Base-by-base conservation (phyloP, 2,113 vertebrate species). In the Halcyon senegalensis region DNA sequence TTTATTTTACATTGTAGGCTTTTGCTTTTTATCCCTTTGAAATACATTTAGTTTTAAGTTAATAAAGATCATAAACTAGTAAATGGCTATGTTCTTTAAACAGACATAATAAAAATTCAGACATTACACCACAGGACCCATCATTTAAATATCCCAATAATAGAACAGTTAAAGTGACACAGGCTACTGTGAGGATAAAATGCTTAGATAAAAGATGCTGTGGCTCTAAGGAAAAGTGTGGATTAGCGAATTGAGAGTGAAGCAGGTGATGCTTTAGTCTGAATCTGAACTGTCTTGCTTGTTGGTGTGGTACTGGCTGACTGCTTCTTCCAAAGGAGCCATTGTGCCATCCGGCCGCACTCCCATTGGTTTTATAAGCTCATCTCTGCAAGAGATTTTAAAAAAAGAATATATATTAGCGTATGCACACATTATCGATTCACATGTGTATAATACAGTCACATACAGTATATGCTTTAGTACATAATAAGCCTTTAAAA, bases 301-400 rank as follows among this genome's bases (percentile, higher is more conserved):
- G 68, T 97, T 97, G 56, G 94, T 73, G 2, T 97, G 97, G 95
- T 98, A 98, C 73, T 98, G 97, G 75, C 82, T 97, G 75, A 99
- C 97, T 9, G 98, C 98, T 95, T 99, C 99, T 96, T 99, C 99
- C 94, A 99, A 98, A 93, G 99, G 99, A 25, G 99, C 99, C 96
- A 99, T 98, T 66, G 99, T 99, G 89, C 99, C 99, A 20, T 99
- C 99, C 16, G 98, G 98, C 94, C 98, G 98, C 88, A 99, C 99
- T 70, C 99, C 99, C 99, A 99, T 99, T 43, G 99, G 99, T 79
- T 99, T 99, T 96, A 99, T 99, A 95, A 99, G 95, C 92, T 99
- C 98, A 97, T 99, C 98, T 94, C 99, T 99, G 98, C 44, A 93
- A 95, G 97, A 97, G 93, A 96, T 97, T 73, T 27, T 9, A 78